Base-by-base conservation (phyloP, 2,113 vertebrate genomes). In the Phylloscopus trochiloides region DNA sequence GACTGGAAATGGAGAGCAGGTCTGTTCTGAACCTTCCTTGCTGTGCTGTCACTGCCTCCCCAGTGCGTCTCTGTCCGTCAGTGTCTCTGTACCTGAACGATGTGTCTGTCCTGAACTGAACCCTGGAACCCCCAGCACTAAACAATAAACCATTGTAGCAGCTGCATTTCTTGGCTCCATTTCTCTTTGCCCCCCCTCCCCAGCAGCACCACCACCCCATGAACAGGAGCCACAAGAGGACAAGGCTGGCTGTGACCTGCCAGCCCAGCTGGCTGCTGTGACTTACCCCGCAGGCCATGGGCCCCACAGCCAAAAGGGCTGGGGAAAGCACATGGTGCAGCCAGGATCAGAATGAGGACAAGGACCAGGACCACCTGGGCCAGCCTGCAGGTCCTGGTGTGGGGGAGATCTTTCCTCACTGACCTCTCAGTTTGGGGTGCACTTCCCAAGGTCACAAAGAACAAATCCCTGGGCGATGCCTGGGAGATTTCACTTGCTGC, bases 81-180 rank as follows among this genome's bases (percentile, higher is more conserved):
- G 89, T 96, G 88, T 96, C 92, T 74, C 83, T 92, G 95, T 88
- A 96, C 88, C 89, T 72, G 90, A 97, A 54, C 22, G 24, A 26
- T 26, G 52, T 4, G 70, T 72, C 71, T 71, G 74, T 45, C 62
- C 76, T 34, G 36, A 79, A n/a, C 66, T 74, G 73, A 62, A 43
- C 82, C 68, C 74, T 71, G 89, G 70, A 92, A 48, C 59, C 90
- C 61, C 90, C 88, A 91, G 91, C 91, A 92, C 96, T 82, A 50
- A 77, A 91, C 74, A 98, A 96, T 94, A 96, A 98, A 95, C 29
- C 18, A 4, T 67, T 86, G 91, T 75, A 88, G 77, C 73, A 95
- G 78, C 82, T 47, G 13, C 63, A 55, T 42, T 71, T 88, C 86
- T 96, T 6, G 19, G 66, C 73, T 88, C 91, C 17, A 0, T 94